Base-by-base conservation (phyloP, 2,888 invertebrate genomes). In the Clanis bilineata region DNA sequence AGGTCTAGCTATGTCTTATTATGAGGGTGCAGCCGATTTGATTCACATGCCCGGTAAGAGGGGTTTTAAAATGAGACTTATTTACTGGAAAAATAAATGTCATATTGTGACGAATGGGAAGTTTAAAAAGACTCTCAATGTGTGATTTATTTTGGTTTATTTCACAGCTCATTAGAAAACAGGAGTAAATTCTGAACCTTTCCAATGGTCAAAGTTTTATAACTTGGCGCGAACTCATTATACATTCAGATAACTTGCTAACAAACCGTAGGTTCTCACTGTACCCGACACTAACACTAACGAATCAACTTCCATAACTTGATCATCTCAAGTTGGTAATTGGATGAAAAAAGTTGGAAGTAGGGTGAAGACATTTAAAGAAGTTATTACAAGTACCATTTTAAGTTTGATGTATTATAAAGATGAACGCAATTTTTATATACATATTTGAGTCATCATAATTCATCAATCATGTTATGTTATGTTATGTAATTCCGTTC, bases 241-340 rank as follows among this genome's bases (percentile, higher is more conserved):
- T 76, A 76, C 71, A 81, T 81, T 80, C 77, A 76, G 73, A 79
- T 77, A 82, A 83, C 74, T 86, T 68, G 63, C 70, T 81, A 83
- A 84, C 82, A 81, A 85, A 78, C 77, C 71, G 68, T 65, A 64
- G 72, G 68, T 71, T 74, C 71, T 62, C 63, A 58, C 65, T 65
- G 56, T 64, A 41, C 45, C 38, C 47, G 56, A 59, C 61, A 64
- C 61, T 64, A 66, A 67, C 69, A 68, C 79, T 86, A 86, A 86
- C 81, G 84, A 86, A 80, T 77, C 69, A 85, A 86, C 75, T 85
- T 82, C 74, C 61, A 62, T 64, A 70, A 74, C 71, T 72, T 60
- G 68, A 71, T 67, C 65, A 63, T 61, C 63, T 59, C 22, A 57
- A 66, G 58, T 58, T 62, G 65, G 65, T 69, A 67, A 69, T 61